Conservation (phyloP, 2,888 invertebrate species). For the Mythimna lalbum region DNA sequence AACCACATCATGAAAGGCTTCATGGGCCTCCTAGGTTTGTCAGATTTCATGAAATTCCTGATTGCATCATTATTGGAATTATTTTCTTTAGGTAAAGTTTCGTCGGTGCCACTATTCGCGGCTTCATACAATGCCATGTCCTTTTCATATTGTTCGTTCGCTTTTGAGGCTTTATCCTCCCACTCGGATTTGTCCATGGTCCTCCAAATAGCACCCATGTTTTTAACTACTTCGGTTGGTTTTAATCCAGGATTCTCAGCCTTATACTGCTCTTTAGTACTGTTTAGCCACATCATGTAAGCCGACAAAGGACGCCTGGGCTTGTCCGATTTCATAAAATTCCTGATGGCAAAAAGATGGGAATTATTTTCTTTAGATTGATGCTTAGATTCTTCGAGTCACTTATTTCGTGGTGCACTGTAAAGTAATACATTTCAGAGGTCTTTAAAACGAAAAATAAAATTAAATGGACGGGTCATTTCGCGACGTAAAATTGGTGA, state of each 20-base stretch:
- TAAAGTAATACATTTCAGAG: neutral
- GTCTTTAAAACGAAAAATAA: neutral
- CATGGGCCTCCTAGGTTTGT: conserved; percentile 97
- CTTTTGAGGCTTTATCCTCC: conserved; percentile 97
- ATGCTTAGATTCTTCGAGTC: neutral
- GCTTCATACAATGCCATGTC: conserved; percentile 97
- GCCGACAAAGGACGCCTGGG: conserved; percentile 98
- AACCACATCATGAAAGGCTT: conserved; percentile 99
- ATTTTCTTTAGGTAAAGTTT: neutral
- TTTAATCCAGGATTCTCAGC: conserved; percentile 97
- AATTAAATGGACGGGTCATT: neutral
- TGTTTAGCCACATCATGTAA: conserved; percentile 98
- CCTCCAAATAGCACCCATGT: conserved; percentile 98
- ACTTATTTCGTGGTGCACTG: conserved; percentile 15
- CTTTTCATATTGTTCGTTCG: conserved; percentile 96
- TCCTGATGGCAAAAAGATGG: conserved; percentile 77
- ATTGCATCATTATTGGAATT: conserved; percentile 63
- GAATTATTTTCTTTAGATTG: conserved; percentile 31
- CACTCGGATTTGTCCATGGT: conserved; percentile 97
- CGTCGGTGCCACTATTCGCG: conserved; percentile 90
- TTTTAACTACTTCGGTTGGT: conserved; percentile 97
- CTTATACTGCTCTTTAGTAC: conserved; percentile 96
- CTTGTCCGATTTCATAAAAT: conserved; percentile 94
- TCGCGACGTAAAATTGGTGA: neutral
- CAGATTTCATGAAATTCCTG: conserved; percentile 92